Conservation (phyloP, 2,797 vertebrate species). For the Chrosomus eos region DNA sequence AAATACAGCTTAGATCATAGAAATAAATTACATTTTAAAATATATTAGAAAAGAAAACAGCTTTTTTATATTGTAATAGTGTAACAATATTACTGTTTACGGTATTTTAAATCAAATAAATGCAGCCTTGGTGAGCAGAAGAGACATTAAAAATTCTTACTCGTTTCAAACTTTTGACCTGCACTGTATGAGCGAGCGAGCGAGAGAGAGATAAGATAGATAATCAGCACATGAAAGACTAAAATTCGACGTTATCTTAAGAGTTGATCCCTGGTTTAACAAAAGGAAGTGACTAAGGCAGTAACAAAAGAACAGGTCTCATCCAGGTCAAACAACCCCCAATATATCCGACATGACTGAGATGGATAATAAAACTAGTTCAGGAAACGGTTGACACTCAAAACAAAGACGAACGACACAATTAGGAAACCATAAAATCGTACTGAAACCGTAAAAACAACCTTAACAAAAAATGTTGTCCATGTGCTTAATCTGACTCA, state of each 20-base stretch:
- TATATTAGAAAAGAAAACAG: neutral
- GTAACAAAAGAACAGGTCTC: slow-evolving; percentile 16
- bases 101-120: neutral
- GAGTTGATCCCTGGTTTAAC: neutral
- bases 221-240: slow-evolving; percentile 15
- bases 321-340: slow-evolving; percentile 4
- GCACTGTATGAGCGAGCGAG: neutral
- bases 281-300: slow-evolving; percentile 25
- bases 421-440: slow-evolving; percentile 5
- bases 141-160: neutral
- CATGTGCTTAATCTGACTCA: neutral
- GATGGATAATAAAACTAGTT: slow-evolving; percentile 6
- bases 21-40: neutral
- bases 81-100: neutral
- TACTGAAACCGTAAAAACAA: neutral
- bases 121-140: neutral
- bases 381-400: neutral
- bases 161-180: neutral
- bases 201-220: slow-evolving; percentile 27
- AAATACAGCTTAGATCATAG: neutral
- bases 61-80: neutral
- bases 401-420: neutral
- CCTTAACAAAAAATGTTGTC: neutral
- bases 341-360: neutral
- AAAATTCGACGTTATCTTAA: neutral